Evolutionary conservation across 1,140 invertebrate species (phyloP).

Genomic region (Tribolium madens): DNA sequence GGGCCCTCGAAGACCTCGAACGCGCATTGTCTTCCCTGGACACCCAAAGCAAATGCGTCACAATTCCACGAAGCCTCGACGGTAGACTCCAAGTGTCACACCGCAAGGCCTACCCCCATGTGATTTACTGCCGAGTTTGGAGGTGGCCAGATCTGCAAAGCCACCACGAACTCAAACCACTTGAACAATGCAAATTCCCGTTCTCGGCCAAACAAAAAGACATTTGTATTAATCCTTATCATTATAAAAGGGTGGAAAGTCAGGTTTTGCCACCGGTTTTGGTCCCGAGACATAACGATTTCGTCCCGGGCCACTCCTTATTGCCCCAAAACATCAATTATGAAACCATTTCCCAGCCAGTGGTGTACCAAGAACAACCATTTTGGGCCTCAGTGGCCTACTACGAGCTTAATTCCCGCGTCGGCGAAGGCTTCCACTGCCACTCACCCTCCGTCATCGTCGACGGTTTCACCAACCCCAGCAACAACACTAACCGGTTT

Average conservation of each 20-base stretch:
- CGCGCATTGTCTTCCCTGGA: conserved; percentile 92
- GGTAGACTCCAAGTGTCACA: conserved; percentile 95
- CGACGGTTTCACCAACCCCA: conserved; percentile 97
- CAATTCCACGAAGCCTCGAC: conserved; percentile 96
- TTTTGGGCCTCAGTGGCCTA: conserved; percentile 97
- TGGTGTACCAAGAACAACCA: conserved; percentile 91
- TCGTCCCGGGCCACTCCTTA: conserved; percentile 89
- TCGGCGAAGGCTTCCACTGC: conserved; percentile 95
- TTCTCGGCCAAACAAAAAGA: conserved; percentile 97
- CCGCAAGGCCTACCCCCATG: conserved; percentile 95
- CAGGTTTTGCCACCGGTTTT: conserved; percentile 95
- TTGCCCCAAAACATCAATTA: conserved; percentile 94
- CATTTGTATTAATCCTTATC: conserved; percentile 99
- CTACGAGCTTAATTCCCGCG: conserved; percentile 95
- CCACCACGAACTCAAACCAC: conserved; percentile 95
- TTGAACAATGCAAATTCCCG: conserved; percentile 94
- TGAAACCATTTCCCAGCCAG: conserved; percentile 83
- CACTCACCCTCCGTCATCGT: conserved; percentile 91
- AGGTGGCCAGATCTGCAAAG: conserved; percentile 98
- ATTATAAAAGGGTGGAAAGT: conserved; percentile 95
- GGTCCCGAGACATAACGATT: conserved; percentile 96
- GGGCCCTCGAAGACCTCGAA: conserved; percentile 97
- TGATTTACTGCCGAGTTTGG: conserved; percentile 98
- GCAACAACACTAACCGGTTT: conserved; percentile 93
- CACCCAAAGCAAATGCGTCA: conserved; percentile 95